Conservation (phyloP, 1,140 invertebrate species). For the Littorina saxatilis region DNA sequence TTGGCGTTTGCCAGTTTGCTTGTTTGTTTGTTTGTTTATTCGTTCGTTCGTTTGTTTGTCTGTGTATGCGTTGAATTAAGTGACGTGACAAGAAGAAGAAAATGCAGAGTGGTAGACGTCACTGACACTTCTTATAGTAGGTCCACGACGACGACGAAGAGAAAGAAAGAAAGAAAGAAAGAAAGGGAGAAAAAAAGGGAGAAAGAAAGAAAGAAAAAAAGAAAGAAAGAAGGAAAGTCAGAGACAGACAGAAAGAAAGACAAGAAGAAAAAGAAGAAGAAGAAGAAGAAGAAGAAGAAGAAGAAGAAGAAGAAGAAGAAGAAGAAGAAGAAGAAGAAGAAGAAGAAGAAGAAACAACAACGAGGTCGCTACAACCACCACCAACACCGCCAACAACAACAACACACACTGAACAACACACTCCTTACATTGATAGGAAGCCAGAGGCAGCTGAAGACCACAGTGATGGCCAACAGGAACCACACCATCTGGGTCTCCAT, state of each 20-base stretch:
- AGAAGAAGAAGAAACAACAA: background rate
- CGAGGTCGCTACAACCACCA: background rate
- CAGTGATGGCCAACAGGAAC: constrained; percentile 75
- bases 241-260: too few species aligned
- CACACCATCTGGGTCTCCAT: constrained; percentile 76
- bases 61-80: too few species aligned
- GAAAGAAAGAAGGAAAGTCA: too few species aligned
- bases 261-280: too few species aligned
- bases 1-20: too few species aligned
- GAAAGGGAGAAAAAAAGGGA: constrained; percentile 18
- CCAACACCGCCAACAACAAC: background rate
- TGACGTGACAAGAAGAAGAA: too few species aligned
- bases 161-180: background rate
- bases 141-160: too few species aligned
- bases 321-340: background rate
- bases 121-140: too few species aligned
- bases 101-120: too few species aligned
- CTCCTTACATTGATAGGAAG: constrained; percentile 74
- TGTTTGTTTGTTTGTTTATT: too few species aligned
- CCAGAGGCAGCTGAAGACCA: constrained; percentile 75
- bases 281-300: background rate
- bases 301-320: background rate
- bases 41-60: too few species aligned
- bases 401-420: background rate
- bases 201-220: too few species aligned